Evolutionary conservation across 2,888 invertebrate genomes (phyloP).

Genomic region (Tolmerus cingulatus): DNA sequence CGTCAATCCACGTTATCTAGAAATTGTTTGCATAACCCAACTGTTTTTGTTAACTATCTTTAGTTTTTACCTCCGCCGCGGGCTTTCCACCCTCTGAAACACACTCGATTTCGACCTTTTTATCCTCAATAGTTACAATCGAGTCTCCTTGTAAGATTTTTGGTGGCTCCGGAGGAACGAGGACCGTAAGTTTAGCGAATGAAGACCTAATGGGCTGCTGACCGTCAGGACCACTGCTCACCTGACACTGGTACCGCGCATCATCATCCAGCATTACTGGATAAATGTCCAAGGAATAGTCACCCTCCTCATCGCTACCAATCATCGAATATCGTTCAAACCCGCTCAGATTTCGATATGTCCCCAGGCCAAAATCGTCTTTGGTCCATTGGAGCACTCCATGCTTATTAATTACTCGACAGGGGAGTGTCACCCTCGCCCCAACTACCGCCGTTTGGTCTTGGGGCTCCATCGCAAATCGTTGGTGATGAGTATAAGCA

Average conservation of each 20-base stretch:
- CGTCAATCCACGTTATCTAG: slow-evolving; percentile 93
- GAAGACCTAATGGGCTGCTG: slow-evolving; percentile 85
- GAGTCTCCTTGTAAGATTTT: slow-evolving; percentile 86
- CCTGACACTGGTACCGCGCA: slow-evolving; percentile 93
- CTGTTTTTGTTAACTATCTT: not conserved
- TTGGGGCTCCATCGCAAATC: slow-evolving; percentile 90
- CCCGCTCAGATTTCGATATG: slow-evolving; percentile 86
- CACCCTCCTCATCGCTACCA: slow-evolving; percentile 94
- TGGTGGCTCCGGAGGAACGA: slow-evolving; percentile 91
- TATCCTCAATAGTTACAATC: slow-evolving; percentile 87
- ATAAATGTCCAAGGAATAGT: slow-evolving; percentile 89
- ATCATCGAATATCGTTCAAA: slow-evolving; percentile 96
- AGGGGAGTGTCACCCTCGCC: slow-evolving; percentile 86
- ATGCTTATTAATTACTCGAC: slow-evolving; percentile 85
- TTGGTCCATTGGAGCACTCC: slow-evolving; percentile 97
- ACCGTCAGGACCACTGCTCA: slow-evolving; percentile 78
- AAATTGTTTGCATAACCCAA: not conserved
- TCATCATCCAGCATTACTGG: slow-evolving; percentile 92
- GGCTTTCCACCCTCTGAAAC: slow-evolving; percentile 91
- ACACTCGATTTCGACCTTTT: slow-evolving; percentile 90
- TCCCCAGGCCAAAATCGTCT: slow-evolving; percentile 94
- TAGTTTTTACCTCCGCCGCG: slow-evolving; percentile 80
- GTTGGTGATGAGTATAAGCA: slow-evolving; percentile 68
- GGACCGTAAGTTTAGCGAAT: slow-evolving; percentile 83
- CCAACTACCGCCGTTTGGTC: slow-evolving; percentile 91